These are phyloP conservation scores for Calidris pygmaea DNA, from an alignment of 2,113 vertebrate genomes.

Conservation along the genomic window DNA sequence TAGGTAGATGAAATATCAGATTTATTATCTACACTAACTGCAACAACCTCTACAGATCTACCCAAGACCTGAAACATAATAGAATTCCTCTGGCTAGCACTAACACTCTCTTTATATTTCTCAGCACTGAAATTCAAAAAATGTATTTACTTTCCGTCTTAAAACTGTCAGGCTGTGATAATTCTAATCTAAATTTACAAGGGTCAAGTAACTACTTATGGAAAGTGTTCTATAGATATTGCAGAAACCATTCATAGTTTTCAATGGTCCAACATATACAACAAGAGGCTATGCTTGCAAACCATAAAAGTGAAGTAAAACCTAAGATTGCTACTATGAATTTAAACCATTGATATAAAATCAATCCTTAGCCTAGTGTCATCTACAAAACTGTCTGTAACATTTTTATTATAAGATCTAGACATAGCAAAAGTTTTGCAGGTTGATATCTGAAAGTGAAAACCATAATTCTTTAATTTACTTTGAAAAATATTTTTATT, in stretches of 20 bases:
- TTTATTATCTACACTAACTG: background rate
- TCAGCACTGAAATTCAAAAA: background rate
- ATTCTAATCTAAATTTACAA: slow-evolving; percentile 34
- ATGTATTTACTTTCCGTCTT: slow-evolving; percentile 8
- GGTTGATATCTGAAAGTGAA: background rate
- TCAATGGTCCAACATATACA: background rate
- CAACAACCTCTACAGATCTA: background rate
- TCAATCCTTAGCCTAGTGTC: background rate
- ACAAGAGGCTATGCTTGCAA: background rate
- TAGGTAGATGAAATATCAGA: background rate
- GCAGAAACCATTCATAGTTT: background rate
- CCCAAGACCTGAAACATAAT: background rate
- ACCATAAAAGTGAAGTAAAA: background rate
- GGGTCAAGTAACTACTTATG: background rate
- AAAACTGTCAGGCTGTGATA: slow-evolving; percentile 10
- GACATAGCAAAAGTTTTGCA: background rate
- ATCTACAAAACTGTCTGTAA: background rate
- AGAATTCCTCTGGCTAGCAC: background rate
- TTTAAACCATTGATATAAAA: slow-evolving; percentile 21
- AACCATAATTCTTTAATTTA: background rate
- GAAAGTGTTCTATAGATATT: background rate
- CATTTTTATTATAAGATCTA: background rate
- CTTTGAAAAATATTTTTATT: background rate
- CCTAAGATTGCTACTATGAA: background rate
- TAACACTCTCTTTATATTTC: background rate